Evolutionary conservation across 1,140 invertebrate species (phyloP).

Genomic region (Microplitis mediator): DNA sequence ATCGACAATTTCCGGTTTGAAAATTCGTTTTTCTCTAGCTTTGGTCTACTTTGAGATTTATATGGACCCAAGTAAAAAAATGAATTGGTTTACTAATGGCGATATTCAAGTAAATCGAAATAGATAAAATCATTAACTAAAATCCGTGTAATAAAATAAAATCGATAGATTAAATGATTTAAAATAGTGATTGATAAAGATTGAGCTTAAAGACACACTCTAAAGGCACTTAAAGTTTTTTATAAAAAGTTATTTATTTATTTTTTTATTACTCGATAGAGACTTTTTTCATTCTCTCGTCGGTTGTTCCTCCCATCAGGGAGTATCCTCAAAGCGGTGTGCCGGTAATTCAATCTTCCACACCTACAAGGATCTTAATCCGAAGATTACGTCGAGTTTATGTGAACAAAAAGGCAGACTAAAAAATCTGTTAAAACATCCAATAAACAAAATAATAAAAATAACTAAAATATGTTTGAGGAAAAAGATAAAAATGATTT

Average conservation of each 20-base stretch:
- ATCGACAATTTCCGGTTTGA: too few species aligned
- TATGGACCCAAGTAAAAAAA: too few species aligned
- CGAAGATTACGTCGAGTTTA: constrained; percentile 47
- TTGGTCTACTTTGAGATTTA: too few species aligned
- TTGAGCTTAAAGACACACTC: constrained; percentile 4
- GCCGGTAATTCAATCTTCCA: constrained; percentile 51
- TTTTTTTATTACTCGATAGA: neutral
- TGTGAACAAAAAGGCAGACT: constrained; percentile 31
- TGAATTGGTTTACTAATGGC: too few species aligned
- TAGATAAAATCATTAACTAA: neutral
- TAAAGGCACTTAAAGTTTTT: constrained; percentile 14
- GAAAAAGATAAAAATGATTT: neutral
- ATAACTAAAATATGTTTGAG: neutral
- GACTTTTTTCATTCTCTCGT: neutral
- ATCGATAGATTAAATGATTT: neutral
- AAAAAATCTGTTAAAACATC: neutral
- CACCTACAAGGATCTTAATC: constrained; percentile 52
- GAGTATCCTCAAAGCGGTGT: constrained; percentile 21
- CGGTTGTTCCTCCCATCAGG: constrained; percentile 4
- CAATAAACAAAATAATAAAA: neutral
- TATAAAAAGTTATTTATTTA: neutral
- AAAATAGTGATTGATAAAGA: neutral
- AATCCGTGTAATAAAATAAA: neutral
- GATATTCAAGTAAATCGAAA: too few species aligned
- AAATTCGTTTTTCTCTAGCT: too few species aligned